phyloP scores from a whole-genome alignment of 2,113 vertebrate species.

The Toxotes chatareus region DNA sequence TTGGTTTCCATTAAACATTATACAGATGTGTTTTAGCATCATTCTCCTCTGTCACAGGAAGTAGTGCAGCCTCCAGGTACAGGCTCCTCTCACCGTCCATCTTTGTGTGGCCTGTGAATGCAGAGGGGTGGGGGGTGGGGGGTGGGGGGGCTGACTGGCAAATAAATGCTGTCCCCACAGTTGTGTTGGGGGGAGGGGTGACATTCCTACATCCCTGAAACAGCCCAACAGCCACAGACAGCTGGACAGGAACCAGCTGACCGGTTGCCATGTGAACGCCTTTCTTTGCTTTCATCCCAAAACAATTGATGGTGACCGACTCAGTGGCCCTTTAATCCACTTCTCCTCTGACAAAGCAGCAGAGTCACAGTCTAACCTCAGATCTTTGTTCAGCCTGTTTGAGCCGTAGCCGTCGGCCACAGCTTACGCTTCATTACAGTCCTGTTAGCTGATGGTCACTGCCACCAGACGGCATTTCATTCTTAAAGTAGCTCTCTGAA shows the following conservation, averaged over 20 bases:
- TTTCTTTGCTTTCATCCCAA: constrained; percentile 67
- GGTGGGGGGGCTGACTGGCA: constrained; percentile 4
- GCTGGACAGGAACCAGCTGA: constrained; percentile 78
- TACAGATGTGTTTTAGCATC: background rate
- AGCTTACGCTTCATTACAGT: constrained; percentile 1
- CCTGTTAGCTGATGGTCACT: constrained; percentile 12
- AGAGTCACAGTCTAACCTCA: constrained; percentile 26
- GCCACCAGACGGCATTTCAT: background rate
- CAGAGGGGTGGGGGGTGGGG: background rate
- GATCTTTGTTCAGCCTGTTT: constrained; percentile 16
- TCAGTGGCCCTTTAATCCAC: constrained; percentile 61
- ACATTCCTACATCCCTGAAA: constrained; percentile 66
- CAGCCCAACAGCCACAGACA: constrained; percentile 61
- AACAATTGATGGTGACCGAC: constrained; percentile 64
- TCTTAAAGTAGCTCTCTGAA: background rate
- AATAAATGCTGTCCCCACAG: constrained; percentile 42
- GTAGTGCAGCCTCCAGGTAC: background rate
- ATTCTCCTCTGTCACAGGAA: background rate
- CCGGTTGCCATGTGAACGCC: constrained; percentile 76
- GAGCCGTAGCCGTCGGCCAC: background rate
- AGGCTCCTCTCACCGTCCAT: constrained; percentile 7
- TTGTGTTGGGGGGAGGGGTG: background rate
- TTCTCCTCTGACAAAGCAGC: background rate
- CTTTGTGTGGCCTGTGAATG: constrained; percentile 48
- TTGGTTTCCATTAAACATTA: background rate